Evolutionary conservation across 2,888 invertebrate genomes (phyloP), one percentile per base, ranked within the genome.

Genomic region (Oxytorus armatus): DNA sequence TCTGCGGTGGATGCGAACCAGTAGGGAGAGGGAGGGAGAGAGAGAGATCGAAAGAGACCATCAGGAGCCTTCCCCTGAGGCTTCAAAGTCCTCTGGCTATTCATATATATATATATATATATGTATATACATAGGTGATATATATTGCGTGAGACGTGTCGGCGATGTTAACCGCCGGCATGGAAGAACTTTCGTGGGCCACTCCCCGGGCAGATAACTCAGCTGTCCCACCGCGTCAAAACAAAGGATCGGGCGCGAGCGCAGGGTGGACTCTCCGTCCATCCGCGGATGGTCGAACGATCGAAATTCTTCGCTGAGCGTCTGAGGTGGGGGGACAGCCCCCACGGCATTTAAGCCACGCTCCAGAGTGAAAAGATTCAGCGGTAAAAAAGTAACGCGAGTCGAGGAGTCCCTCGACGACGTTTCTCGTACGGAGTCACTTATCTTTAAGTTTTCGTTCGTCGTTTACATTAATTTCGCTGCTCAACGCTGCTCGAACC

Each of bases 221-320:
- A 88, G 83, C 86, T 83, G 88, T 86, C 85, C 85, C 69, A 77
- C 72, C 84, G 84, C 86, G 88, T 87, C 87, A 88, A 88, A 88
- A 87, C 87, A 86, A 87, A 88, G 83, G 82, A 87, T 86, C 88
- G 74, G 39, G 66, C 44, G 25, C 51, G 36, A 29, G 18, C 21
- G n/a, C 21, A 4, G 51, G 18, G 10, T 11, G 36, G 44, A 63
- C 63, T 16, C n/a, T n/a, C n/a, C 44, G 25, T 63, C 42, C 42
- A n/a, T 25, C 21, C 10, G 5, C 25, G 25, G n/a, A 23, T 53
- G 59, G 21, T 18, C 44, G 16, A 33, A 69, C 14, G 70, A 70
- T 69, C 47, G 57, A 49, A 36, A 33, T 49, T 18, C 53, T 36
- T 36, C 8, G 36, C 7, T 4, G 36, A 10, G n/a, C n/a, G n/a